phyloP scores from a whole-genome alignment of 2,797 vertebrate species.

The Sebastes kiyomatsui region DNA sequence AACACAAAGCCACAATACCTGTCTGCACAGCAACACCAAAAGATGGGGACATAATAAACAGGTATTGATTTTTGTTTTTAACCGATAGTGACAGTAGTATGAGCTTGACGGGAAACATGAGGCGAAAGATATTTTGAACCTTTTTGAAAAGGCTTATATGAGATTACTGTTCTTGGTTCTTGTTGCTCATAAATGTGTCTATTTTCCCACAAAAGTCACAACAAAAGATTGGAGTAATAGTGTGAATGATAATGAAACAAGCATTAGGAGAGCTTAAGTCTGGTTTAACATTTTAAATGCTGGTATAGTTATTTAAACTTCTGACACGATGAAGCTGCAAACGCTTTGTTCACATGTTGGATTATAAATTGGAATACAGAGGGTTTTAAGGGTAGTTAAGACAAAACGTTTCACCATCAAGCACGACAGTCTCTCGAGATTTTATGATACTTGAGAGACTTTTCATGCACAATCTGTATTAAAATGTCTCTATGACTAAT shows the following conservation, averaged over 20 bases:
- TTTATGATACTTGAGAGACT: neutral
- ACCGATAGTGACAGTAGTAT: neutral
- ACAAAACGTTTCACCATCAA: neutral
- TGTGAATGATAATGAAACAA: neutral
- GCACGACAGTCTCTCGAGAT: neutral
- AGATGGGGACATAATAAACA: neutral
- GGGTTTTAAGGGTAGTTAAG: neutral
- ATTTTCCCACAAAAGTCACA: neutral
- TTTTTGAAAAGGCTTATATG: neutral
- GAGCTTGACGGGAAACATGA: neutral
- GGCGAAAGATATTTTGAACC: neutral
- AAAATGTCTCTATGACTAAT: neutral
- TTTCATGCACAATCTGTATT: neutral
- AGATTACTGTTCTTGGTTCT: neutral
- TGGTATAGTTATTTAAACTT: neutral
- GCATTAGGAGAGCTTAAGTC: neutral
- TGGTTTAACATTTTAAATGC: neutral
- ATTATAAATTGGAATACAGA: neutral
- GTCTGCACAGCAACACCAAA: neutral
- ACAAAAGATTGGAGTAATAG: neutral
- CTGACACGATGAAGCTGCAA: neutral
- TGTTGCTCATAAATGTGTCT: neutral
- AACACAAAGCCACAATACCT: neutral
- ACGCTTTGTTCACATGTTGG: neutral
- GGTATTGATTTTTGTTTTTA: neutral